Conservation (phyloP, 2,888 invertebrate genomes). For the Sclerodermus sp. region DNA sequence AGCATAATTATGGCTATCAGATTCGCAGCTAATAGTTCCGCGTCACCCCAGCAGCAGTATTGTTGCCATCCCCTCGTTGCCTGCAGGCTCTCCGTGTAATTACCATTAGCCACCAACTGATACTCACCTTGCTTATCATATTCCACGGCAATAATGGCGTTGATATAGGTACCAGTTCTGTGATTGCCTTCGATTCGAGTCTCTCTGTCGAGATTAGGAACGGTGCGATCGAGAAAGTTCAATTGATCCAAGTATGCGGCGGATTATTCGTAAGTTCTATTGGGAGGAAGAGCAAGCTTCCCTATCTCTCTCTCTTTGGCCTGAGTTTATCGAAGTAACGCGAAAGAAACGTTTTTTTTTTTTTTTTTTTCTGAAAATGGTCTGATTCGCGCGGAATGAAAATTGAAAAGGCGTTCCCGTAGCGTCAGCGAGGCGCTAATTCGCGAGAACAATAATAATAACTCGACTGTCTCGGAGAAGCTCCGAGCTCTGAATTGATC, state of each 20-base stretch:
- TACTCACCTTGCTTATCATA: conserved; percentile 46
- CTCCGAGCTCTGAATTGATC: too few relatives aligned
- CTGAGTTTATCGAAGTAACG: too few relatives aligned
- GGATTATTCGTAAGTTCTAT: background rate
- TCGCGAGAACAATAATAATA: too few relatives aligned
- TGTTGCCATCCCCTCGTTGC: conserved; percentile 37
- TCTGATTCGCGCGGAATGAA: too few relatives aligned
- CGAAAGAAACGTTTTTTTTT: too few relatives aligned
- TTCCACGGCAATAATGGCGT: conserved; percentile 35
- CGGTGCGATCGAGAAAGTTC: conserved; percentile 14
- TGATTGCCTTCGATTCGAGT: conserved; percentile 32
- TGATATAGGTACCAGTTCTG: conserved; percentile 29
- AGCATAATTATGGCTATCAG: conserved; percentile 38
- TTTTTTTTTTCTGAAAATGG: too few relatives aligned
- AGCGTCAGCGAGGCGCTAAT: too few relatives aligned
- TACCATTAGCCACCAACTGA: conserved; percentile 48
- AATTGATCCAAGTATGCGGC: conserved; percentile 4
- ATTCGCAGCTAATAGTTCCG: conserved; percentile 36
- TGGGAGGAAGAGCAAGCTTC: too few relatives aligned
- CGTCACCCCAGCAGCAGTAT: conserved; percentile 30
- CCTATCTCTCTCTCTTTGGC: too few relatives aligned
- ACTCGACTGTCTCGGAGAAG: too few relatives aligned
- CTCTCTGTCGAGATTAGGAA: conserved; percentile 16
- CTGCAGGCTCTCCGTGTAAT: conserved; percentile 40
- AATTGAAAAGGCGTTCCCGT: too few relatives aligned